Base-by-base conservation (phyloP, 2,113 vertebrate species). In the Engraulis encrasicolus region DNA sequence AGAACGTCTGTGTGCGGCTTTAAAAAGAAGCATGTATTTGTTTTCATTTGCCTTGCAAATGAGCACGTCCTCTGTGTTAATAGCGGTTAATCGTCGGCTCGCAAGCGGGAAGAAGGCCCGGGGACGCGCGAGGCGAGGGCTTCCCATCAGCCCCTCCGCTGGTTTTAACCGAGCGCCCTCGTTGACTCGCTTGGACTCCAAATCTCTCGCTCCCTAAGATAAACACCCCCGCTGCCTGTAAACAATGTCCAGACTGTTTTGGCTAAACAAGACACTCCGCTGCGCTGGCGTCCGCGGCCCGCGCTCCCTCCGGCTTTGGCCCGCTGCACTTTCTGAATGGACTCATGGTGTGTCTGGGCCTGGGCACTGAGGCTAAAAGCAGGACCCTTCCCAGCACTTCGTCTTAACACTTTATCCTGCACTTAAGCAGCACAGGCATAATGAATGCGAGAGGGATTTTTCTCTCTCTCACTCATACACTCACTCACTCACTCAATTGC, bases 231-330 rank as follows among this genome's bases (percentile, higher is more conserved):
- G 37, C 52, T 82, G 71, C 52, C 31, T 84, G 49, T 88, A 88
- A 89, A 90, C 87, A 90, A 86, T 84, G 86, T 19, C 15, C 18
- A 81, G 83, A 85, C 88, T 91, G 89, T 90, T 85, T 50, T 54
- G 54, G 66, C 79, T 45, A 82, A 87, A 88, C 88, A 27, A 91
- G 38, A 88, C 86, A 77, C 83, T 50, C 45, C 81, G 27, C 52
- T 80, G 61, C 77, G 31, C 40, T 1, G 17, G 84, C 85, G 66
- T 87, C 79, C 79, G 54, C 18, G 20, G 66, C 27, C 31, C 66
- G 27, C 12, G 14, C 66, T 74, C 66, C 66, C 66, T 36, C 66
- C 66, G 66, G 66, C 66, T 74, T 74, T 74, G 27, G 66, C 66
- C 66, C 66, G 19, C 61, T 82, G 83, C 19, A 82, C 61, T 89